phyloP scores from a whole-genome alignment of 1,140 invertebrate species.

The Lucilia cuprina region DNA sequence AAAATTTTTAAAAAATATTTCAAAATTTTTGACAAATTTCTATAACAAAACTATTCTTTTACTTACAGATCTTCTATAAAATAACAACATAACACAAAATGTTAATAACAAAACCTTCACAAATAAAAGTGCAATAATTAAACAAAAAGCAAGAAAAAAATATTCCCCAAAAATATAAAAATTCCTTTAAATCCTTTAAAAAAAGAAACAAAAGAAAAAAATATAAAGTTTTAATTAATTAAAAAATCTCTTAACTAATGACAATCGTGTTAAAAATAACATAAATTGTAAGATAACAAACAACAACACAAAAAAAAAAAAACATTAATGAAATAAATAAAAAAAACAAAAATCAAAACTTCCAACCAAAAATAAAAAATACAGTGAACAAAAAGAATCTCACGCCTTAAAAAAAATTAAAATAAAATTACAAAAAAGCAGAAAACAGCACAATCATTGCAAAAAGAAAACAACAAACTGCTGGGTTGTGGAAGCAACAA shows the following conservation, averaged over 20 bases:
- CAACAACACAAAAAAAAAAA: slow-evolving; percentile 24
- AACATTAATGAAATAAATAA: slow-evolving; percentile 11
- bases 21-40: neutral
- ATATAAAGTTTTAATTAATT: slow-evolving; percentile 18
- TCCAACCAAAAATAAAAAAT: neutral
- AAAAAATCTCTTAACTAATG: slow-evolving; percentile 32
- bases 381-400: neutral
- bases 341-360: slow-evolving; percentile 24
- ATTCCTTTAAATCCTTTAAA: neutral
- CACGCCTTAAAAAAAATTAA: neutral
- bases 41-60: neutral
- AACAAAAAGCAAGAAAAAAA: neutral
- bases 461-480: slow-evolving; percentile 5
- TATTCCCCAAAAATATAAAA: neutral
- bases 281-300: slow-evolving; percentile 29
- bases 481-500: neutral
- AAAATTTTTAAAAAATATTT: too few species aligned
- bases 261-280: slow-evolving; percentile 33
- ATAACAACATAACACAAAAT: neutral
- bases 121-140: slow-evolving; percentile 34
- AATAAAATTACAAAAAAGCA: neutral
- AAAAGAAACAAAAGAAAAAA: neutral
- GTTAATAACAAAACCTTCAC: neutral
- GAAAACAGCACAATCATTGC: neutral
- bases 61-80: neutral